phyloP scores from a whole-genome alignment of 2,888 invertebrate species.

The Cerastis rubricosa region DNA sequence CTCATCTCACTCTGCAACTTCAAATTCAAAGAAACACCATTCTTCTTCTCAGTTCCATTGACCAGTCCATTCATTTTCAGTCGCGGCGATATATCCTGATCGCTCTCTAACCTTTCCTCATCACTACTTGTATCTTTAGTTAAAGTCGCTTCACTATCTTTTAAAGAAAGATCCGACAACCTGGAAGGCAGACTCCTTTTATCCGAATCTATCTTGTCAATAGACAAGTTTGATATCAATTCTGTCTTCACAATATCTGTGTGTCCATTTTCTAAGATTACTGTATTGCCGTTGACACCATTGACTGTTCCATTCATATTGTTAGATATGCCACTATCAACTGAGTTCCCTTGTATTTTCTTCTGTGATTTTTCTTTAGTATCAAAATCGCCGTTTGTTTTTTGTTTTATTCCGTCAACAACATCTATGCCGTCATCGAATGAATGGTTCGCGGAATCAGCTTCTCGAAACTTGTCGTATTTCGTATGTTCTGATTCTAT shows the following conservation, averaged over 20 bases:
- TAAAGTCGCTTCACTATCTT: conserved; percentile 79
- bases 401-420: conserved; percentile 82
- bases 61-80: conserved; percentile 72
- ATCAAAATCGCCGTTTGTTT: conserved; percentile 73
- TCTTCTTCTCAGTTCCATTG: conserved; percentile 79
- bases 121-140: conserved; percentile 82
- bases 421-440: conserved; percentile 87
- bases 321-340: conserved; percentile 86
- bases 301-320: conserved; percentile 79
- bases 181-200: conserved; percentile 78
- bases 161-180: conserved; percentile 83
- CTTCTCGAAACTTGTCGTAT: conserved; percentile 79
- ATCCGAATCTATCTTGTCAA: conserved; percentile 73
- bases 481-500: conserved; percentile 85
- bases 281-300: conserved; percentile 63
- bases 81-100: conserved; percentile 80
- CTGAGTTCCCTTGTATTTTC: conserved; percentile 84
- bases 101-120: conserved; percentile 84
- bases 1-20: conserved; percentile 88
- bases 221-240: conserved; percentile 38
- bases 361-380: conserved; percentile 73
- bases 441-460: conserved; percentile 86
- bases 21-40: conserved; percentile 86
- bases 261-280: conserved; percentile 65
- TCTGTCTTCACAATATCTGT: conserved; percentile 69